Evolutionary conservation across 2,888 invertebrate species (phyloP).

Genomic region (Elysia crispata): DNA sequence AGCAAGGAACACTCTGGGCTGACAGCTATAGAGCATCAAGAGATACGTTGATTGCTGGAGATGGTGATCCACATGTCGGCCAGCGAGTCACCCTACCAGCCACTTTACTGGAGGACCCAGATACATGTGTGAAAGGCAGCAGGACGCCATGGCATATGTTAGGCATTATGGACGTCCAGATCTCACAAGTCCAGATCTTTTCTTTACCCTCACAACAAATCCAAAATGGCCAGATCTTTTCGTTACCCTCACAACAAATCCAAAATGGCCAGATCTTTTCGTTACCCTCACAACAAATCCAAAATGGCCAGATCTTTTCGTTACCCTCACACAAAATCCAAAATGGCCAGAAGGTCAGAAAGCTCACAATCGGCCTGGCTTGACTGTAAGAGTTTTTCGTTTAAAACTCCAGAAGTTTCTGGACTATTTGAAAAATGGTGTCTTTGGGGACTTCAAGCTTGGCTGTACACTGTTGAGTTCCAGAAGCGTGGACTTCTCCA

Average conservation of each 20-base stretch:
- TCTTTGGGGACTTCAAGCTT: no score
- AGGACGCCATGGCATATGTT: constrained; percentile 77
- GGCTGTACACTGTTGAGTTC: no score
- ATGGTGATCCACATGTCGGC: constrained; percentile 55
- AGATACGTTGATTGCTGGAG: constrained; percentile 57
- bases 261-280: constrained; percentile 9
- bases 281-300: no score
- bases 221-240: constrained; percentile 3
- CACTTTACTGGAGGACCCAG: constrained; percentile 71
- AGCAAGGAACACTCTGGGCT: constrained; percentile 42
- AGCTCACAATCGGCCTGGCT: not conserved
- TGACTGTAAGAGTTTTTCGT: constrained; percentile 4
- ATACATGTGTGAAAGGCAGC: constrained; percentile 73
- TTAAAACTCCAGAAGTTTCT: not conserved
- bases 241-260: not conserved
- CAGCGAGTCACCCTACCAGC: constrained; percentile 62
- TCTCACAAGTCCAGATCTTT: constrained; percentile 9
- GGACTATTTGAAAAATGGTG: constrained; percentile 1
- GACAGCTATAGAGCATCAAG: constrained; percentile 61
- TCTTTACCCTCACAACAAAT: not conserved
- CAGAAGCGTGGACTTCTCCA: no score
- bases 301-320: constrained; percentile 1
- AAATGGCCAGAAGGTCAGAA: constrained; percentile 4
- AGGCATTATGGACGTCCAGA: constrained; percentile 54
- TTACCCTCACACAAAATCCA: not conserved